phyloP scores from a whole-genome alignment of 92 coral and sea anemone genomes.

The Paragorgia papillata region DNA sequence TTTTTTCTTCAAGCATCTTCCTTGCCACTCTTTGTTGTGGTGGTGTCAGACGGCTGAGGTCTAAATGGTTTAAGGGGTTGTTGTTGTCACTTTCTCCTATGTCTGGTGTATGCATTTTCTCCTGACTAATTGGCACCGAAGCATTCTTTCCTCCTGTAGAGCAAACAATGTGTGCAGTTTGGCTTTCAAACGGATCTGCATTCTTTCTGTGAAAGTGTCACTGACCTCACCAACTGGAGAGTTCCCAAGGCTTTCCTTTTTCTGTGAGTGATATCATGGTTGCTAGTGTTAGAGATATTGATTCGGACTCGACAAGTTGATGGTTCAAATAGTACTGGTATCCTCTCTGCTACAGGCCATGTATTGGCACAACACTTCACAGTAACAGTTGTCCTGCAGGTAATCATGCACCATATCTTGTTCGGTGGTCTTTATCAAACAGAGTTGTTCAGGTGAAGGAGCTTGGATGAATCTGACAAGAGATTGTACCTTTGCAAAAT shows the following conservation, averaged over 20 bases:
- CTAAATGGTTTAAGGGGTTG: constrained; percentile 6
- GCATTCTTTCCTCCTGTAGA: neutral
- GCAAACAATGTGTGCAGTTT: neutral
- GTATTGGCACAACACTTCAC: constrained; percentile 46
- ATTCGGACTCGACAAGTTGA: constrained; percentile 28
- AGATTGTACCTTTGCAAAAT: neutral
- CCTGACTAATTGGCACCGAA: constrained; percentile 1
- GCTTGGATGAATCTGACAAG: neutral
- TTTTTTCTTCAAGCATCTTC: constrained; percentile 9
- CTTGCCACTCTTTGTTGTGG: neutral
- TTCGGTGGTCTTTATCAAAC: neutral
- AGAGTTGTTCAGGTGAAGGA: neutral
- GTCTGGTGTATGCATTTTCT: neutral
- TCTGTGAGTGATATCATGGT: constrained; percentile 21
- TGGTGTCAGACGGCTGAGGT: constrained; percentile 6
- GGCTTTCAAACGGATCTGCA: neutral
- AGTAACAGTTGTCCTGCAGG: constrained; percentile 12
- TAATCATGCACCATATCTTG: neutral
- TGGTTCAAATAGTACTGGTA: constrained; percentile 39
- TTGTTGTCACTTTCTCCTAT: neutral
- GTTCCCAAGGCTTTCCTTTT: constrained; percentile 19
- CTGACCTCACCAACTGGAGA: constrained; percentile 32
- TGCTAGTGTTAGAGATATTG: constrained; percentile 9
- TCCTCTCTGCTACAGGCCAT: constrained; percentile 23
- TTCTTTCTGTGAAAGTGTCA: neutral